phyloP scores from a whole-genome alignment of 2,797 vertebrate genomes.

The Sebastes diploproa region DNA sequence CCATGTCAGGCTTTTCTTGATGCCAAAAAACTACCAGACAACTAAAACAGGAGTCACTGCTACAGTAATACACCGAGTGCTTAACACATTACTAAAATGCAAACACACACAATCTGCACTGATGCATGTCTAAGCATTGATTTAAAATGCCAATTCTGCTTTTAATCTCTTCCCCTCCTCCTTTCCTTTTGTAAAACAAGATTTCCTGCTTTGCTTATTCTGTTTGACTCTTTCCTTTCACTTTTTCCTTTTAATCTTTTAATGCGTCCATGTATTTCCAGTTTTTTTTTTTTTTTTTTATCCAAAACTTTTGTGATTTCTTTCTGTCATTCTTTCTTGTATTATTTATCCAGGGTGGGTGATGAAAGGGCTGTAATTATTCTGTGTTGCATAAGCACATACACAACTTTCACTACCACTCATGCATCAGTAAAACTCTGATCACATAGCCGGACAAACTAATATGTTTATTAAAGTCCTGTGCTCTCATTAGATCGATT shows the following conservation, averaged over 20 bases:
- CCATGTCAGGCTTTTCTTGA: neutral
- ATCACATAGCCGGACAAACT: neutral
- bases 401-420: neutral
- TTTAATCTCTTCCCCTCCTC: neutral
- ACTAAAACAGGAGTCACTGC: neutral
- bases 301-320: neutral
- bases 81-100: neutral
- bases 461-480: neutral
- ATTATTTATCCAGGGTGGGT: neutral
- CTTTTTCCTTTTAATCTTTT: neutral
- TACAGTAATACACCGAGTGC: neutral
- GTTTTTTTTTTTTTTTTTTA: neutral
- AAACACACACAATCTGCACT: neutral
- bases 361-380: neutral
- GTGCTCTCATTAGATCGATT: neutral
- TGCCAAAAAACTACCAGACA: neutral
- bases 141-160: slow-evolving; percentile 25
- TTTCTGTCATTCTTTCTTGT: neutral
- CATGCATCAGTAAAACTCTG: neutral
- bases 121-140: slow-evolving; percentile 11
- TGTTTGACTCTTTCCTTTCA: neutral
- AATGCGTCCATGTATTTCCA: neutral
- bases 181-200: slow-evolving; percentile 3
- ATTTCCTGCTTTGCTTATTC: slow-evolving; percentile 6
- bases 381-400: neutral